phyloP scores from a whole-genome alignment of 2,113 vertebrate genomes.

The Sylvietta virens region DNA sequence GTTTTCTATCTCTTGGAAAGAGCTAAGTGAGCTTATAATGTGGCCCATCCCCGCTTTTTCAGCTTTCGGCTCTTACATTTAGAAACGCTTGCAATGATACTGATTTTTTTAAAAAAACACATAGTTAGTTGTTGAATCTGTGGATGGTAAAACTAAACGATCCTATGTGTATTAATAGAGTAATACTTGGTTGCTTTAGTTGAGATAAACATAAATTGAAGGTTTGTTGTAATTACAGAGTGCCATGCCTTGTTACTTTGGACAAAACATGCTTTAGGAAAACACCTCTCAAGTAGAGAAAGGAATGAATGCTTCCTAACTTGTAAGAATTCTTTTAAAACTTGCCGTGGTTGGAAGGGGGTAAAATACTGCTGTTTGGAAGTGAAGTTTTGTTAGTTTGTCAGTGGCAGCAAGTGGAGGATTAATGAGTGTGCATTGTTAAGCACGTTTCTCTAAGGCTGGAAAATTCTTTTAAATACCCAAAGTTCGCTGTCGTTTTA shows the following conservation, averaged over 20 bases:
- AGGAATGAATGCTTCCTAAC: background rate
- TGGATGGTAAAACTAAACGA: background rate
- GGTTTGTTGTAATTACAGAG: background rate
- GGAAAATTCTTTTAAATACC: conserved; percentile 55
- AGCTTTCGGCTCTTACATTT: background rate
- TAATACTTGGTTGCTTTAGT: rapidly evolving
- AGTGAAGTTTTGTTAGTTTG: conserved; percentile 39
- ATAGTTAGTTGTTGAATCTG: background rate
- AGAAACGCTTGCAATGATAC: background rate
- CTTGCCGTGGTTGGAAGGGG: background rate
- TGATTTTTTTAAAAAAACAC: background rate
- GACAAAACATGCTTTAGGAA: background rate
- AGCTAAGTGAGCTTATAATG: background rate
- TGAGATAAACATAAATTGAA: background rate
- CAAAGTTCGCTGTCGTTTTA: conserved; percentile 4
- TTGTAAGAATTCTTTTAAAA: background rate
- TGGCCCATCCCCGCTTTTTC: conserved; percentile 21
- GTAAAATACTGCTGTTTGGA: background rate
- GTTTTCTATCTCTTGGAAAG: background rate
- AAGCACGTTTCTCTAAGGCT: conserved; percentile 40
- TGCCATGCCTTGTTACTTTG: background rate
- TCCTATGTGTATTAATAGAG: rapidly evolving
- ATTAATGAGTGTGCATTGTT: conserved; percentile 51
- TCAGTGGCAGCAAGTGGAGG: background rate
- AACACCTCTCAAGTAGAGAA: background rate